Evolutionary conservation across 2,113 vertebrate genomes (phyloP), one percentile per base, ranked within the genome.

Genomic region (Malurus elegans): DNA sequence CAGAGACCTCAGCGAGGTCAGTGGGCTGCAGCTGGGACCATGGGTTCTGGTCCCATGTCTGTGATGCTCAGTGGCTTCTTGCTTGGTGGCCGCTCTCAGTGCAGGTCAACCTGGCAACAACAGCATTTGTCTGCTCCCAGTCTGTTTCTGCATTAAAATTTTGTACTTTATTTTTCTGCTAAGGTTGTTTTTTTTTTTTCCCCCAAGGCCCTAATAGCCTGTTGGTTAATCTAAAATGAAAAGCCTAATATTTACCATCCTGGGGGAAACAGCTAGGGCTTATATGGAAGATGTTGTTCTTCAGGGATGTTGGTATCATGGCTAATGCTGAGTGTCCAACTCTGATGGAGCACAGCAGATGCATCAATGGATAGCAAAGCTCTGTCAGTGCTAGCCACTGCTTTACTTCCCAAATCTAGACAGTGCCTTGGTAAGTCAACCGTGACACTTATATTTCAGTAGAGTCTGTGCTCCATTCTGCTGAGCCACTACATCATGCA

Each of bases 271-370:
- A 70, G 21, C 21, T 10, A 17, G 14, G 32, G 40, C 4, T 9
- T 13, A 12, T 15, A 6, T 36, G n/a, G 47, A 57, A 84, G 26
- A 32, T 14, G 5, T 8, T 50, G 8, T 28, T 53, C 42, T 56
- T 16, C 38, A 38, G 67, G 83, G 50, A 7, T 1, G 0, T 12
- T 67, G 1, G 0, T 32, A 56, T 28, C 3, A 0, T 1, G 26
- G 13, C 34, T 76, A 53, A 4, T 60, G 65, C 56, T 23, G 45
- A n/a, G 31, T 28, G 13, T 29, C 73, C 6, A 4, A 4, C 14
- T 80, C 67, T 42, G 69, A 56, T 42, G 19, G 31, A 76, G 44
- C 53, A 32, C 44, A 32, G 53, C 26, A 44, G 26, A 36, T 36
- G 7, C 47, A 48, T 58, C 50, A 64, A 23, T 11, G 70, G 69